A percentile compares a stretch with the other conserved stretches of the same genome.
phyloP scores from a whole-genome alignment of 2,113 vertebrate species.

The Pan troglodytes region NHGRI_mPanTro3-v2.1_pri NC_072421.2:10065501-10066000 shows the following conservation, averaged over 20 bases:
- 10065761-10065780: too few relatives aligned
- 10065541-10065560: not conserved
- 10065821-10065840: accelerated
- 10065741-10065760: accelerated
- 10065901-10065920: not conserved
- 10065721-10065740: not conserved
- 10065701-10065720: not conserved
- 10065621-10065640: too few relatives aligned
- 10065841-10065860: accelerated
- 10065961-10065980: not conserved
- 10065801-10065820: accelerated
- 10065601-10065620: not conserved
- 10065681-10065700: accelerated
- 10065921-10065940: not conserved
- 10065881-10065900: accelerated
- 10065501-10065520: not conserved
- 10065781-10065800: accelerated
- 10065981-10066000: not conserved
- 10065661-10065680: not conserved
- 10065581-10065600: not conserved
- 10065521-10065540: not conserved
- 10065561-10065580: not conserved
- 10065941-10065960: not conserved
- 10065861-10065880: accelerated
- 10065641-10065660: not conserved